phyloP scores from a whole-genome alignment of 2,888 invertebrate species.

The Tipula lateralis region DNA sequence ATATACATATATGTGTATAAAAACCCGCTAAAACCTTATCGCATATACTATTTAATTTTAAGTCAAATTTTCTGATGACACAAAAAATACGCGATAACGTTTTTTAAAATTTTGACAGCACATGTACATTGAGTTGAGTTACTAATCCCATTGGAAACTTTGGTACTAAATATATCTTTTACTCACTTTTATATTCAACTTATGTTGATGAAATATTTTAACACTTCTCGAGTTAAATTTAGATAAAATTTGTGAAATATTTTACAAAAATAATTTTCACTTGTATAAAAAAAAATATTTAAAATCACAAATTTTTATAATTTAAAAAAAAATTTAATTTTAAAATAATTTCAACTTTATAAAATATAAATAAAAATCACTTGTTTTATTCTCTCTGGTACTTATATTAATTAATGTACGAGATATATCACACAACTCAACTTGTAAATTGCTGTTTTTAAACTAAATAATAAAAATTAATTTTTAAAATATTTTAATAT shows the following conservation, averaged over 20 bases:
- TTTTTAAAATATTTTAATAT: background rate
- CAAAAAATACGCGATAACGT: background rate
- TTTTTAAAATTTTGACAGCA: background rate
- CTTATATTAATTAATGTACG: background rate
- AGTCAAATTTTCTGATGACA: background rate
- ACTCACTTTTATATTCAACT: conserved; percentile 19
- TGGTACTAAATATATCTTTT: background rate
- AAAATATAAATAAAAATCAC: background rate
- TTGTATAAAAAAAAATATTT: background rate
- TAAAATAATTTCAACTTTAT: background rate
- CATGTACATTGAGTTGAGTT: background rate
- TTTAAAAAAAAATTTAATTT: background rate
- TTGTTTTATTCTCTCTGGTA: background rate
- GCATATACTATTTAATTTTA: background rate
- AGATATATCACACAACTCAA: conserved; percentile 6
- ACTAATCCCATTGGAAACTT: background rate
- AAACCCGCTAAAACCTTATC: background rate
- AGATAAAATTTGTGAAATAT: background rate
- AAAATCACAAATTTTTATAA: background rate
- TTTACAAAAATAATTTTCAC: conserved; percentile 7
- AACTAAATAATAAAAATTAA: background rate
- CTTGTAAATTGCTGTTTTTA: background rate
- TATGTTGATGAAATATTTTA: background rate
- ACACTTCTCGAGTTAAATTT: background rate
- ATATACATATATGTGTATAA: background rate